These are phyloP conservation scores for Sycobia sp. DNA, from an alignment of 1,140 invertebrate species.

Conservation along the genomic window DNA sequence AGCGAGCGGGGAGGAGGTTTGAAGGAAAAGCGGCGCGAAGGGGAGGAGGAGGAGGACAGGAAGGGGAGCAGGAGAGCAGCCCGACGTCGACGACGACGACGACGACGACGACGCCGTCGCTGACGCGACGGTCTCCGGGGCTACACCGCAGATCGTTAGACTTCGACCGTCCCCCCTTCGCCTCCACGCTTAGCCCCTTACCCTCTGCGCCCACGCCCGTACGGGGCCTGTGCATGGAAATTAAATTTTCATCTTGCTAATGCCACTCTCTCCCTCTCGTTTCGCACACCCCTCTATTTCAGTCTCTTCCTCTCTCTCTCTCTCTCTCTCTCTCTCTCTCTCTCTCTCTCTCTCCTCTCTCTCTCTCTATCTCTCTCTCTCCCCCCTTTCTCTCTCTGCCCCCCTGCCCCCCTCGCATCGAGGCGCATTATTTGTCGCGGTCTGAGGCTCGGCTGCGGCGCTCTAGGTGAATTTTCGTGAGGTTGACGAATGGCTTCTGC, in stretches of 20 bases:
- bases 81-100: too few relatives aligned
- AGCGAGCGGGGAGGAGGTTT: not conserved
- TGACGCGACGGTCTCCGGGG: too few relatives aligned
- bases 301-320: not conserved
- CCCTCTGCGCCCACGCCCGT: too few relatives aligned
- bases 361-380: not conserved
- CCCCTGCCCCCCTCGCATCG: too few relatives aligned
- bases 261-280: slow-evolving; percentile 3
- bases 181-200: too few relatives aligned
- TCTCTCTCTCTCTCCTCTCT: not conserved
- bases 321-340: not conserved
- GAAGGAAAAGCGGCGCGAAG: slow-evolving; percentile 24
- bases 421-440: slow-evolving; percentile 1
- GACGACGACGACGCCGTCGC: too few relatives aligned
- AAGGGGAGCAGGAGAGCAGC: not conserved
- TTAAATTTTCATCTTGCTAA: slow-evolving; percentile 36
- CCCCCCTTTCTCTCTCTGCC: not conserved
- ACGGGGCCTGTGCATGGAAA: slow-evolving; percentile 24
- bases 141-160: slow-evolving; percentile 32
- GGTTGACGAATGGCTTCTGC: slow-evolving; percentile 8
- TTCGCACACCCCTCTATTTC: not conserved
- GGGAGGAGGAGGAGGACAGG: not conserved
- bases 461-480: not conserved
- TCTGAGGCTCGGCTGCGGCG: not conserved
- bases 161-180: not conserved